phyloP scores from a whole-genome alignment of 2,113 vertebrate genomes.

The Tragelaphus strepsiceros region DNA sequence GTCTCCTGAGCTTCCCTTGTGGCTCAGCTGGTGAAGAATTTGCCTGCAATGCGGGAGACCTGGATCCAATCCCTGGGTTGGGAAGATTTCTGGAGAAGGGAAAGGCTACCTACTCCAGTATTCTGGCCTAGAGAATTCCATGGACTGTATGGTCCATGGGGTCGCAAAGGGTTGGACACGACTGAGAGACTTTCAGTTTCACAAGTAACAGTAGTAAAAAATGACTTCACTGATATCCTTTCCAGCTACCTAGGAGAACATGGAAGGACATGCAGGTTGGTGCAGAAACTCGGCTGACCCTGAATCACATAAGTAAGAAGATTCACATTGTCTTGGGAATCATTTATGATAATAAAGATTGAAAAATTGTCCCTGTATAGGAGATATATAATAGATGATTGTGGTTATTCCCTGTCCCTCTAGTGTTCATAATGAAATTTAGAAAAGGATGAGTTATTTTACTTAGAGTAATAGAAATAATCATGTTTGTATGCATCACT shows the following conservation, averaged over 20 bases:
- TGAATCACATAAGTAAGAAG: not conserved
- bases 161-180: accelerated
- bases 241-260: not conserved
- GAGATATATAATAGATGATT: not conserved
- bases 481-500: not conserved
- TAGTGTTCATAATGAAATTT: not conserved
- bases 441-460: not conserved
- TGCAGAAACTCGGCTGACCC: not conserved
- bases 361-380: not conserved
- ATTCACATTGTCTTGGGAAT: not conserved
- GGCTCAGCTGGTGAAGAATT: not conserved
- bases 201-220: not conserved
- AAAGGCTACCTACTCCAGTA: not conserved
- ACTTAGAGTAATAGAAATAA: not conserved
- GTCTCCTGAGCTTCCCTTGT: not conserved
- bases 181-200: not conserved
- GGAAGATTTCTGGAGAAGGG: not conserved
- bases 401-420: not conserved
- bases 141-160: not conserved
- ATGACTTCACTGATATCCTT: not conserved
- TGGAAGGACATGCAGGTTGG: not conserved
- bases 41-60: not conserved
- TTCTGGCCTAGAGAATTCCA: not conserved
- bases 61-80: not conserved
- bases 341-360: not conserved